Evolutionary conservation across 2,888 invertebrate species (phyloP), one percentile per base, ranked within the genome.

Genomic region (Protonemura montana): DNA sequence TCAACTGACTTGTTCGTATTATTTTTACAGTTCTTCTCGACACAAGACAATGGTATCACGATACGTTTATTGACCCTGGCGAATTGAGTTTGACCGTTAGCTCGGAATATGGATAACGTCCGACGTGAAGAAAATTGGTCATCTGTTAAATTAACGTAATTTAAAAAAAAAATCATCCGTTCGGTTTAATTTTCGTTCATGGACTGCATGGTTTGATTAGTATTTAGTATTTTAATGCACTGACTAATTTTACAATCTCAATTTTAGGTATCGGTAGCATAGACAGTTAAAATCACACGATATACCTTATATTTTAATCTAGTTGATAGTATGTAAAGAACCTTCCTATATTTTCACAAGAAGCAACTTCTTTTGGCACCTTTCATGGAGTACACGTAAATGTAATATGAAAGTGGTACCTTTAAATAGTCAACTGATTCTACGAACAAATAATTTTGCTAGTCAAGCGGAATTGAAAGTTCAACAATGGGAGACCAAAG

Each of bases 21-120:
- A 16, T 21, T 59, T 86, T 91, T 94, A 88, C 92, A 95, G 96
- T 98, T 87, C 93, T 98, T 87, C 92, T 98, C 85, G 98, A 98
- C 90, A 98, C 98, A 0, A 94, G 98, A 89, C 93, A 96, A 87
- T 98, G 98, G 98, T 98, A 98, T 91, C 98, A 98, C 91, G 94
- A 96, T 85, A 98, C 98, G 76, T 94, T 93, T 89, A 96, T 98
- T 87, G 94, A 95, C 82, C 95, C 95, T 88, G 95, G 96, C 6
- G 94, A 96, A 90, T 95, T 98, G 89, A 97, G 97, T 89, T 92
- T 98, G 80, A 97, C 97, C 21, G 94, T 98, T 87, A 97, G 98
- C 89, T 98, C 98, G 0, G 98, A 98, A 91, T 98, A 98, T 92
- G 98, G 98, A 89, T 96, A 93, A 92, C 81, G 59, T 2, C 16